Conservation (phyloP, 2,113 vertebrate genomes). For the Callipepla squamata region DNA sequence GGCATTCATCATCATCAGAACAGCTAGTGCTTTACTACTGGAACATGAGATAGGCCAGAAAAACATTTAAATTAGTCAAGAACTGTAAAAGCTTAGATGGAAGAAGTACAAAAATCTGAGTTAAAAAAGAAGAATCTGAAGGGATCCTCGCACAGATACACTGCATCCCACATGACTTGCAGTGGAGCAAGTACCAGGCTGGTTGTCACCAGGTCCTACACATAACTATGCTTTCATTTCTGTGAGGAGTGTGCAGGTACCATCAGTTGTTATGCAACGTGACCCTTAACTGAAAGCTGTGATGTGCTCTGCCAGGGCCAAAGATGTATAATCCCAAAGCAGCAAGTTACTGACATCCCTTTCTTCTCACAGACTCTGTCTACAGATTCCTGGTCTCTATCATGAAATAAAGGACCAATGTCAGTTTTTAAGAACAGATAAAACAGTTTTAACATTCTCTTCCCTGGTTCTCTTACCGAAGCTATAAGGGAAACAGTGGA, state of each 20-base stretch:
- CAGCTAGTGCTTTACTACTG: neutral
- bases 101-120: neutral
- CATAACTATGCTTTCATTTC: neutral
- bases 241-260: rapidly evolving
- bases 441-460: neutral
- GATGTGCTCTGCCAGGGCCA: neutral
- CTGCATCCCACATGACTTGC: neutral
- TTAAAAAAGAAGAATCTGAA: neutral
- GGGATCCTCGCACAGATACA: neutral
- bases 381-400: neutral
- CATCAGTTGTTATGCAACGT: rapidly evolving
- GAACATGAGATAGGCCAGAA: neutral
- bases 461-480: neutral
- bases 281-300: neutral
- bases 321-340: neutral
- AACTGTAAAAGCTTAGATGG: neutral
- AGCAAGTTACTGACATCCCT: neutral
- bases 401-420: neutral
- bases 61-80: slow-evolving; percentile 7
- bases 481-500: neutral
- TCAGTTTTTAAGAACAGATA: neutral
- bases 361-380: neutral
- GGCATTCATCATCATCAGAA: slow-evolving; percentile 39
- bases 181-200: neutral
- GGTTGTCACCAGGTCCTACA: neutral